Conservation (phyloP, 37 sponge, comb jelly and placozoan genomes). For the Geodia barretti region DNA sequence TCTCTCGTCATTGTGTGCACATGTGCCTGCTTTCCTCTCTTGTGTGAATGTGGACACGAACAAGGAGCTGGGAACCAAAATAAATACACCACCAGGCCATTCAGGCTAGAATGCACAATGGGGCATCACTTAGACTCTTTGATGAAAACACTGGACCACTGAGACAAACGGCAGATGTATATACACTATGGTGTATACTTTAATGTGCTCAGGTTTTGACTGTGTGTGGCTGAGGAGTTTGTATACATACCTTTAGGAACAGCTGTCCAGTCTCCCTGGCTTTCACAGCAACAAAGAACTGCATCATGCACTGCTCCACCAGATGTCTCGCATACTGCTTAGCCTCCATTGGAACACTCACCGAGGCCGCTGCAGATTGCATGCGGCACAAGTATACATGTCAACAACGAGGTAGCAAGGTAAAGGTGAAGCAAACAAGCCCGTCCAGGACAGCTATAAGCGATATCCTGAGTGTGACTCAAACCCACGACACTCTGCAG, state of each 20-base stretch:
- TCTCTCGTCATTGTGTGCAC: too few species aligned
- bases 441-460: neutral
- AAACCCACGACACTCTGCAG: neutral
- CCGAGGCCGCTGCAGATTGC: conserved; percentile 54
- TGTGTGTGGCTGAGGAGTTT: too few species aligned
- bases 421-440: neutral
- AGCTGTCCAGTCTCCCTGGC: conserved; percentile 71
- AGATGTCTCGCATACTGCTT: conserved; percentile 62
- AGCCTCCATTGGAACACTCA: conserved; percentile 57
- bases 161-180: too few species aligned
- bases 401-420: neutral
- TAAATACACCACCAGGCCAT: too few species aligned
- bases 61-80: too few species aligned
- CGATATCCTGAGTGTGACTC: too few species aligned
- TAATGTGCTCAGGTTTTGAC: too few species aligned
- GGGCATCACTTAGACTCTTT: too few species aligned
- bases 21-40: too few species aligned
- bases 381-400: neutral
- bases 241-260: conserved; percentile 32
- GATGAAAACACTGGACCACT: too few species aligned
- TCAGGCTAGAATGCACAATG: neutral
- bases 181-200: too few species aligned
- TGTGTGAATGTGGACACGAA: too few species aligned
- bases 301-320: conserved; percentile 62
- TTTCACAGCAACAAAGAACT: conserved; percentile 73